Base-by-base conservation (phyloP, 2,888 invertebrate genomes). In the Orthosia gothica region DNA sequence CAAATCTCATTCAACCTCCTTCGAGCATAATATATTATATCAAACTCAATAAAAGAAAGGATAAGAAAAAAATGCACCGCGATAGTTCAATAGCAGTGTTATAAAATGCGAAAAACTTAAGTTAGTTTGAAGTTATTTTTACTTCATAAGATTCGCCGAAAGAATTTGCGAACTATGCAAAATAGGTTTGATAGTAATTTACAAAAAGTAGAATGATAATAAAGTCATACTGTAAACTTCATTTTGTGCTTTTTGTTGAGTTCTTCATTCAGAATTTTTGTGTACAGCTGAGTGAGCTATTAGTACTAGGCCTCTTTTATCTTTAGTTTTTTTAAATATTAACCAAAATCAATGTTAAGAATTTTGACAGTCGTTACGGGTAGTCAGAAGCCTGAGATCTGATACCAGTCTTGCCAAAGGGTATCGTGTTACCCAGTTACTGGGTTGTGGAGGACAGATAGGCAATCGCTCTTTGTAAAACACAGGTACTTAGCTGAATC, bases 131-230 rank as follows among this genome's bases (percentile, higher is more conserved):
- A 83, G 74, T 82, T 83, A 84, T 83, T 83, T 84, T 83, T 84
- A 79, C 70, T 79, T 85, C 75, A 74, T 76, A 71, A 82, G 85
- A 83, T 85, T 79, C 65, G 61, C 79, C 85, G 69, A 85, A 85
- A 76, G 83, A 84, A 84, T 71, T 83, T 65, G 85, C 71, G 66
- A 82, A 85, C 83, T 84, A 84, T 84, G 85, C 83, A 85, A 79
- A 83, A 76, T 79, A 85, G 71, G 71, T 85, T 84, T 73, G 79
- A 76, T 82, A 82, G 73, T 79, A 71, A 85, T 85, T 84, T 70
- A 82, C 69, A 76, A 66, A 77, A 84, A 85, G 83, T 85, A 13
- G 63, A 65, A 69, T 52, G 58, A 69, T 79, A 76, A 72, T 82
- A 85, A 79, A 79, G 79, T 74, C 69, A 66, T 71, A 82, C 58